Base-by-base conservation (phyloP, 1,140 invertebrate species). In the Holotrichia oblita region DNA sequence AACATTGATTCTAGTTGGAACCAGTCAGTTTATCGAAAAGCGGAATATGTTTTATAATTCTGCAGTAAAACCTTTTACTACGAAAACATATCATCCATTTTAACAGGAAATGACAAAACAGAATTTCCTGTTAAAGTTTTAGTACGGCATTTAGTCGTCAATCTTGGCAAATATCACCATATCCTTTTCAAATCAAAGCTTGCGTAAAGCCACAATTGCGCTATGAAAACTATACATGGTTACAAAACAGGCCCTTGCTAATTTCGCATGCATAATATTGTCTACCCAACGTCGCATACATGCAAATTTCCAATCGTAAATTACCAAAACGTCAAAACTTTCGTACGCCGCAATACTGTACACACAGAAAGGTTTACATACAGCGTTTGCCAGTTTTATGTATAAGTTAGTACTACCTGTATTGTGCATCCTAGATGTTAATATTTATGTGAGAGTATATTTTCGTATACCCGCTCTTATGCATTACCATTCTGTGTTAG, bases 261-360 rank as follows among this genome's bases (percentile, higher is more conserved):
- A 48, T 48, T 48, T 48, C 7, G n/a, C 44, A 48, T 48, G n/a
- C 44, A 48, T 48, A 48, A 48, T 48, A 6, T 17, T 48, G 44
- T 48, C n/a, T 48, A 48, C n/a, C 44, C 44, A 17, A 48, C 44
- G 59, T 64, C 20, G 59, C 22, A 8, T 22, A 64, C 59, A 64
- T 64, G 59, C 59, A 64, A 64, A 64, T 64, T 64, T 9, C 59
- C 59, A 64, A 64, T 64, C 20, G 20, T 64, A 64, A 64, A 64
- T 64, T 12, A 64, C n/a, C 9, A 64, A 64, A 48, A 48, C 7
- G 44, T 17, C 44, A 48, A 64, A 64, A 64, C 59, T 64, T 22
- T 64, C 20, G n/a, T n/a, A n/a, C 9, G 59, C 20, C 6, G 20
- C 59, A 64, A 64, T 64, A 64, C 20, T 64, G 14, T 24, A 17